Evolutionary conservation across 2,888 invertebrate species (phyloP), one percentile per base, ranked within the genome.

Genomic region (Anorthoa munda): DNA sequence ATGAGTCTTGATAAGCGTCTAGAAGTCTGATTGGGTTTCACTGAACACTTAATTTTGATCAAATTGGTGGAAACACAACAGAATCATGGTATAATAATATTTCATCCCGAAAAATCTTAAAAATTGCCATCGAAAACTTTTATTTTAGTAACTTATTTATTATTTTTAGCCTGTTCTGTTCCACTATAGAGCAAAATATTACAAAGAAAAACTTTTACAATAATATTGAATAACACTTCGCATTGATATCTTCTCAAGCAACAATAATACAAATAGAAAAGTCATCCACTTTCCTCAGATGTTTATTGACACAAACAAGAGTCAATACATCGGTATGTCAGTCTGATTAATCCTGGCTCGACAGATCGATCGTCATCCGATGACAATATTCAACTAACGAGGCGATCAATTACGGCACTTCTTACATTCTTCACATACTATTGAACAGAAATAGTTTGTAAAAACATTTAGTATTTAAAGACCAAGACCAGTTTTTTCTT

Each of bases 321-420:
- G 70, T 82, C 77, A 79, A 87, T 87, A 59, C 81, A 76, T 80
- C 60, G 84, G 86, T 79, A 83, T 86, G 76, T 65, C 66, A 55
- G 71, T 55, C 77, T 83, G 69, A 86, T 86, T 86, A 86, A 86
- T 86, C 77, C 66, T 21, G 58, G 15, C 55, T 39, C 45, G 60
- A 69, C 78, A 76, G 68, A 84, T 86, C 70, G 75, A 77, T 75
- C 51, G 63, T 63, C 75, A 79, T 81, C 66, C 45, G 26, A 79
- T 81, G 78, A 71, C 86, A 79, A 74, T 74, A 77, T 81, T 77
- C 72, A 18, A 56, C 69, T 87, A 86, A 86, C 78, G 66, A 86
- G 75, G 48, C 55, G 69, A 73, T 75, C 76, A 77, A 77, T 85
- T 74, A 77, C 65, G 66, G 75, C 61, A 55, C 66, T 59, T 66